Evolutionary conservation across 1,140 invertebrate species (phyloP).

Genomic region (Drosophila ananassae): DNA sequence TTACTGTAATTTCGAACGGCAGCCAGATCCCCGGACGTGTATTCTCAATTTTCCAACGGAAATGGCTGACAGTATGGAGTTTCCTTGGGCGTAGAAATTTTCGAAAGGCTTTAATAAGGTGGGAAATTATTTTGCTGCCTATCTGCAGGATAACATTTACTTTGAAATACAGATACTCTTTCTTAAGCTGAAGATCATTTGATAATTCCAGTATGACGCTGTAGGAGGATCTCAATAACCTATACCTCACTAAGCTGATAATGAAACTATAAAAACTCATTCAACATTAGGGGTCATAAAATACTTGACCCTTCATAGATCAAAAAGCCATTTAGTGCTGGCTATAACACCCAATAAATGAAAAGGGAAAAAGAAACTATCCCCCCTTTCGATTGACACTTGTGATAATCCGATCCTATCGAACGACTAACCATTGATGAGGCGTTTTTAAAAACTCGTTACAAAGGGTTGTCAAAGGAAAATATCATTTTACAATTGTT

Average conservation of each 20-base stretch:
- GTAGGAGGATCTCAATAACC: neutral
- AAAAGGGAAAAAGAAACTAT: constrained; percentile 31
- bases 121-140: neutral
- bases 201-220: neutral
- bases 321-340: constrained; percentile 34
- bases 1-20: constrained; percentile 67
- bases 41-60: constrained; percentile 52
- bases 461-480: constrained; percentile 58
- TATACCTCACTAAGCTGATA: constrained; percentile 24
- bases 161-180: too few species aligned
- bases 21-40: constrained; percentile 22
- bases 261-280: constrained; percentile 37
- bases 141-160: too few species aligned
- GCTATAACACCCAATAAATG: constrained; percentile 21
- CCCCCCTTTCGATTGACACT: constrained; percentile 55
- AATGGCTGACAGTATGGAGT: constrained; percentile 30
- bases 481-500: constrained; percentile 77
- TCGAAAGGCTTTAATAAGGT: neutral
- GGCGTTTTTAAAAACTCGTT: constrained; percentile 57
- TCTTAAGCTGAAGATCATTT: too few species aligned
- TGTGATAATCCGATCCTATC: constrained; percentile 58
- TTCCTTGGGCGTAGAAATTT: neutral
- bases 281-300: constrained; percentile 12
- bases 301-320: constrained; percentile 33
- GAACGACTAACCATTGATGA: constrained; percentile 11